Percentiles rank a stretch among this genome's conserved stretches.
These are phyloP conservation scores for Lasaia peninsularis DNA, from an alignment of 1,140 invertebrate genomes.

Conservation along the genomic window DNA sequence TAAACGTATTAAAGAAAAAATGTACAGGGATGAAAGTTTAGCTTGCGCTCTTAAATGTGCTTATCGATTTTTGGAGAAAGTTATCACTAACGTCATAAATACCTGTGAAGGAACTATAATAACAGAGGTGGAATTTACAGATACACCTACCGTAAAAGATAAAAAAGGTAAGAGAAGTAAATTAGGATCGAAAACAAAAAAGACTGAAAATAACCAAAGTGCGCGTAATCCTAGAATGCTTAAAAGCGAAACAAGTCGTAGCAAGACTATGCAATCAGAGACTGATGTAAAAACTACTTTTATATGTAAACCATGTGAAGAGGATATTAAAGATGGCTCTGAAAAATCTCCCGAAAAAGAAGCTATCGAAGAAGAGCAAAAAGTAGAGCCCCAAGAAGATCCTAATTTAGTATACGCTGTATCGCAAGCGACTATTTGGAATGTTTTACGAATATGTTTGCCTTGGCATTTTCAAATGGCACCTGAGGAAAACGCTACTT, in stretches of 20 bases:
- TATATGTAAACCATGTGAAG: slow-evolving; percentile 53
- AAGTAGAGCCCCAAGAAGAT: slow-evolving; percentile 39
- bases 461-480: slow-evolving; percentile 58
- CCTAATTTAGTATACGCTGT: slow-evolving; percentile 51
- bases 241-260: slow-evolving; percentile 35
- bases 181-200: slow-evolving; percentile 36
- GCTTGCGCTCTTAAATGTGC: slow-evolving; percentile 53
- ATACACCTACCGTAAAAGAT: slow-evolving; percentile 40
- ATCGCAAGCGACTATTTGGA: slow-evolving; percentile 57
- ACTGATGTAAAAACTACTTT: slow-evolving; percentile 45
- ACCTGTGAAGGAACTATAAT: slow-evolving; percentile 54
- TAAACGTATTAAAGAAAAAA: slow-evolving; percentile 57
- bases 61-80: slow-evolving; percentile 43
- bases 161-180: slow-evolving; percentile 38
- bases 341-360: slow-evolving; percentile 41
- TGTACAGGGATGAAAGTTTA: slow-evolving; percentile 52
- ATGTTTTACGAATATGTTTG: slow-evolving; percentile 57
- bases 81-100: slow-evolving; percentile 52
- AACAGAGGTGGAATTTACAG: slow-evolving; percentile 46
- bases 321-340: slow-evolving; percentile 33
- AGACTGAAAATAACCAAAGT: slow-evolving; percentile 39
- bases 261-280: slow-evolving; percentile 39
- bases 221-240: slow-evolving; percentile 39
- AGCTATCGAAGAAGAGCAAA: slow-evolving; percentile 43
- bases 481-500: slow-evolving; percentile 41